These are phyloP conservation scores for Ammodytes marinus DNA, from an alignment of 2,113 vertebrate genomes.

Conservation along the genomic window DNA sequence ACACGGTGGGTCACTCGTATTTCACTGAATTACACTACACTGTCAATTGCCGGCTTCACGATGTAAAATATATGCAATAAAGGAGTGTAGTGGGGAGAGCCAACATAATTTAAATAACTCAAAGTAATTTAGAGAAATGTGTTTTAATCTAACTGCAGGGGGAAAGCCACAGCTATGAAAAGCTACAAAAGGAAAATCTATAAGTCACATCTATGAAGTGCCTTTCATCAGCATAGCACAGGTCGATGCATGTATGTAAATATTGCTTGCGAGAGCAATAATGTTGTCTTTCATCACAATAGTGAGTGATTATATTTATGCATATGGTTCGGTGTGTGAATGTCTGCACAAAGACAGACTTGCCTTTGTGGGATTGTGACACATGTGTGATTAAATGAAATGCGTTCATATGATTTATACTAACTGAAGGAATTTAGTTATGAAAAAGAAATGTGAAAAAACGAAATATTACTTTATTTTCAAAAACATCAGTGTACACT, in stretches of 20 bases:
- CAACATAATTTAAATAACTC: constrained; percentile 69
- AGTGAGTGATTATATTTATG: constrained; percentile 71
- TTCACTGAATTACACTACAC: constrained; percentile 58
- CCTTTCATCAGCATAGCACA: constrained; percentile 78
- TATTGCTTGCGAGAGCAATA: constrained; percentile 81
- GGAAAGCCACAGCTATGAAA: constrained; percentile 64
- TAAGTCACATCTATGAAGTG: constrained; percentile 80
- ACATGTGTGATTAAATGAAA: constrained; percentile 29
- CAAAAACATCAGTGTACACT: not conserved
- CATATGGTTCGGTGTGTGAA: constrained; percentile 35
- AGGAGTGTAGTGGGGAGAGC: constrained; percentile 35
- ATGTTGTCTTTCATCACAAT: constrained; percentile 77
- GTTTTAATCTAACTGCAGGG: constrained; percentile 68
- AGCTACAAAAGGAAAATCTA: constrained; percentile 74
- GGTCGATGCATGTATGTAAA: constrained; percentile 80
- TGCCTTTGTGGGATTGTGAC: constrained; percentile 40
- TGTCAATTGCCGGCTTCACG: constrained; percentile 66
- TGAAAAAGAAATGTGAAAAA: not conserved
- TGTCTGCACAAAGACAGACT: constrained; percentile 38
- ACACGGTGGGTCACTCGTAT: constrained; percentile 65
- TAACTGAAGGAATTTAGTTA: too few species aligned
- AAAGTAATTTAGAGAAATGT: constrained; percentile 75
- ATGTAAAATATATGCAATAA: constrained; percentile 77
- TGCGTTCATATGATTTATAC: constrained; percentile 1
- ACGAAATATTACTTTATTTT: not conserved